Evolutionary conservation across 2,113 vertebrate species (phyloP).

Genomic region (Charina bottae): DNA sequence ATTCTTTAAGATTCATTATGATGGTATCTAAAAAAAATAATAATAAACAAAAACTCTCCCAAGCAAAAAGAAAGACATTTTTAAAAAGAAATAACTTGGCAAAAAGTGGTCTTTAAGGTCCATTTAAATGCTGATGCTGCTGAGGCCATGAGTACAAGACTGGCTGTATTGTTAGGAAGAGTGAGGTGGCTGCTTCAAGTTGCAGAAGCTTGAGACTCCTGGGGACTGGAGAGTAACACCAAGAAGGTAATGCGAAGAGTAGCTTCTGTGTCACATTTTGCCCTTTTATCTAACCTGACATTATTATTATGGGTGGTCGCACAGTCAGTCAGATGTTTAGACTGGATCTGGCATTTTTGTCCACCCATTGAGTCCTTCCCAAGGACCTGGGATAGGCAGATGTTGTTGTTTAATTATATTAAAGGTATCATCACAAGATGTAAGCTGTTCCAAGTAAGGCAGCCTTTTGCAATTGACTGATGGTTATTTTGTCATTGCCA

Average conservation of each 20-base stretch:
- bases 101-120: not conserved
- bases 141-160: not conserved
- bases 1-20: not conserved
- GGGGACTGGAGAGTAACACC: not conserved
- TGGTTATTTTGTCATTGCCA: not conserved
- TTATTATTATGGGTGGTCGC: not conserved
- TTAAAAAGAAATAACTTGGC: not conserved
- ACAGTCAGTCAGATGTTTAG: not conserved
- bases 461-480: not conserved
- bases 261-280: not conserved
- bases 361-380: not conserved
- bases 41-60: not conserved
- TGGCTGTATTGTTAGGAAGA: not conserved
- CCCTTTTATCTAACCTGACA: not conserved
- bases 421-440: not conserved
- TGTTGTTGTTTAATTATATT: not conserved
- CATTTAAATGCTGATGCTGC: not conserved
- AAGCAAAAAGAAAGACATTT: not conserved
- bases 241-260: not conserved
- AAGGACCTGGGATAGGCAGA: not conserved
- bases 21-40: not conserved
- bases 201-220: not conserved
- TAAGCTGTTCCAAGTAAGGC: not conserved
- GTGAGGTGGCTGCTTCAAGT: not conserved
- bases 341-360: too few relatives aligned